Conservation (phyloP, 2,888 invertebrate genomes). For the Tenthredo distinguenda region DNA sequence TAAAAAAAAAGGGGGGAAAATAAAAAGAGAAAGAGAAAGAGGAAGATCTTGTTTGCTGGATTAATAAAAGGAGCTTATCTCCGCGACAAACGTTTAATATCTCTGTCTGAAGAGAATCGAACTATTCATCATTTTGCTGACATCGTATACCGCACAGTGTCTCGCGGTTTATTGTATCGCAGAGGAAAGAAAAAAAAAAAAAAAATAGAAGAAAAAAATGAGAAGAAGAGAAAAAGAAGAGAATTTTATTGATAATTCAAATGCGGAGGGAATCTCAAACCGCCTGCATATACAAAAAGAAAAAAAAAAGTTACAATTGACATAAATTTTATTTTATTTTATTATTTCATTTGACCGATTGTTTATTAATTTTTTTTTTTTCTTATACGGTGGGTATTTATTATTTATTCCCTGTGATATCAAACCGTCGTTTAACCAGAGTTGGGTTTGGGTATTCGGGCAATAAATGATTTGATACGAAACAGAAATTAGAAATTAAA, state of each 20-base stretch:
- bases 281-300: neutral
- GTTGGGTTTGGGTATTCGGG: slow-evolving; percentile 18
- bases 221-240: neutral
- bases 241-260: neutral
- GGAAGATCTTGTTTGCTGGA: slow-evolving; percentile 66
- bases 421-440: neutral
- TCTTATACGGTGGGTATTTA: neutral
- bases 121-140: slow-evolving; percentile 26
- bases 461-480: slow-evolving; percentile 32
- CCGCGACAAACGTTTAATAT: slow-evolving; percentile 50
- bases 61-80: slow-evolving; percentile 77
- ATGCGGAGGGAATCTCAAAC: no score
- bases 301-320: no score
- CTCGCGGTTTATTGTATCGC: slow-evolving; percentile 4
- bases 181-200: neutral
- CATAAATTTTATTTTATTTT: neutral
- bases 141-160: neutral
- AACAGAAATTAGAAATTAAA: slow-evolving; percentile 65
- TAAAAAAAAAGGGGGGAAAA: neutral
- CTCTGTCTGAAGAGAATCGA: slow-evolving; percentile 31
- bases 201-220: neutral
- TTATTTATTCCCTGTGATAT: neutral
- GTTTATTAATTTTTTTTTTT: neutral
- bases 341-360: neutral
- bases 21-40: neutral